Conservation (phyloP, 2,888 invertebrate genomes). For the Hetaerina titia region DNA sequence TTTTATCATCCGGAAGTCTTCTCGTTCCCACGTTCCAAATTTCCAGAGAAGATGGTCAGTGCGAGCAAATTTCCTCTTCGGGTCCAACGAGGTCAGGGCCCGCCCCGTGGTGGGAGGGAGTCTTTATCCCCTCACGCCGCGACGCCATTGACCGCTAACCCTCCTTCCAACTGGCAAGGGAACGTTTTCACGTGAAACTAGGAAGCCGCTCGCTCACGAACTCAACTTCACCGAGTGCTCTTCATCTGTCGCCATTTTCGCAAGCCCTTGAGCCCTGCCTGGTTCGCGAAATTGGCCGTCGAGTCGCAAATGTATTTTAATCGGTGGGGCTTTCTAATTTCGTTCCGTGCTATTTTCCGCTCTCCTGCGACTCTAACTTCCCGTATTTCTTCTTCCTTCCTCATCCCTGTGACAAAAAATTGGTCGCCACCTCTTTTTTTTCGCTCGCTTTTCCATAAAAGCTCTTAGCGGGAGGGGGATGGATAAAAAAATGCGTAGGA, state of each 20-base stretch:
- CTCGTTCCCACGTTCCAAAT: background rate
- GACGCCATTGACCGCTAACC: background rate
- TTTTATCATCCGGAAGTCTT: too few relatives aligned
- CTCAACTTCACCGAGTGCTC: background rate
- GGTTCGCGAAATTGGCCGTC: background rate
- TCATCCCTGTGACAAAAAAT: background rate
- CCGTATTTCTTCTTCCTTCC: background rate
- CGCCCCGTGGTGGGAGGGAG: background rate
- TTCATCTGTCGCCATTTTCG: constrained; percentile 32
- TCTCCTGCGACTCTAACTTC: background rate
- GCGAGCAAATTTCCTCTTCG: background rate
- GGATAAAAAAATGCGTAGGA: background rate
- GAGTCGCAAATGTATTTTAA: background rate
- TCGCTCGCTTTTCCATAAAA: background rate
- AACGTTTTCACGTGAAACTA: background rate
- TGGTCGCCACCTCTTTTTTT: too few relatives aligned
- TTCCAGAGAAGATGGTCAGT: background rate
- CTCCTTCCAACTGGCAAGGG: background rate
- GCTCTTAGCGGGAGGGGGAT: background rate
- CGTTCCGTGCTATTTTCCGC: background rate
- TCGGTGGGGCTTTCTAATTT: constrained; percentile 7
- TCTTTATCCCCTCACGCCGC: background rate
- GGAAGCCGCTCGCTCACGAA: background rate
- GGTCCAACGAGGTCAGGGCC: background rate
- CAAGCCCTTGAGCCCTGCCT: background rate